Base-by-base conservation (phyloP, 2,888 invertebrate genomes). In the Caenorhabditis imperialis region DNA sequence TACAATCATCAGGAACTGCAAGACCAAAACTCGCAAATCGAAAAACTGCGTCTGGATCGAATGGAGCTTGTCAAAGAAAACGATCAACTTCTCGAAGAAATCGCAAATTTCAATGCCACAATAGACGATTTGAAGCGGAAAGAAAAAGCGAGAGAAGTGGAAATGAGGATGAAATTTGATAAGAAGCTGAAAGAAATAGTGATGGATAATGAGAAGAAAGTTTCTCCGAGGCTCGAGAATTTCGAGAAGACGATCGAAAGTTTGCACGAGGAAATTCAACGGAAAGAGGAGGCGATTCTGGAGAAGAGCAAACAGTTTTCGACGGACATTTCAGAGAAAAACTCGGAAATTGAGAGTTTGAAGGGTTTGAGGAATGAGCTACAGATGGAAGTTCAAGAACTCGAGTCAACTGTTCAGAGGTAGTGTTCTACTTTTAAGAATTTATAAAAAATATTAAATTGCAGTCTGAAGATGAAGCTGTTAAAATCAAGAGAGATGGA, bases 141-240 rank as follows among this genome's bases (percentile, higher is more conserved):
- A 18, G 69, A 74, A 45, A 74, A 74, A 37, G 51, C 50, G 25
- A 69, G 58, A 47, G 69, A 69, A 42, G 53, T 57, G 4, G 69
- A 67, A 12, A 37, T 74, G 14, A 14, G 51, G 4, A 37, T 55
- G 45, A 20, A 61, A 23, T 74, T 57, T 33, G 69, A 74, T n/a
- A 14, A 37, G 30, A 74, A 69, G 27, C 25, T 74, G 37, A 61
- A 57, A 18, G 55, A 62, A 16, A 37, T 74, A 0, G 18, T 69
- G 33, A 42, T 53, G 45, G 42, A 57, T 5, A 53, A 55, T 6
- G 62, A 69, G 10, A 33, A 51, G 8, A 42, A 22, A 5, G 50
- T 50, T 16, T 65, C 65, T 7, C 65, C 73, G 18, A 57, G 71
- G 72, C 35, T 73, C 14, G 60, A 54, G 10, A 45, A 73, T 23